Conservation (phyloP, 1,140 invertebrate species). For the Zophobas morio region DNA sequence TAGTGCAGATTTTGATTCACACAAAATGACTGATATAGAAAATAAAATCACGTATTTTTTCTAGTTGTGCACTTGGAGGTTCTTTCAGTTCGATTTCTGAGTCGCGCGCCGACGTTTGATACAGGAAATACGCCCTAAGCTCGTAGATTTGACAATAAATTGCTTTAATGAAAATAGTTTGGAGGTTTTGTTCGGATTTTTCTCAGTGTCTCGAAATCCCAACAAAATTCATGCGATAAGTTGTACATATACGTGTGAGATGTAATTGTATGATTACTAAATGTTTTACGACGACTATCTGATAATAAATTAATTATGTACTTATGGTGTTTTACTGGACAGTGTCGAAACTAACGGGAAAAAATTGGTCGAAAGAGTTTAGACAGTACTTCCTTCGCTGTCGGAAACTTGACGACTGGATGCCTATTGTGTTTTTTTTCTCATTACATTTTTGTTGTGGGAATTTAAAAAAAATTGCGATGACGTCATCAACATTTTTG, state of each 20-base stretch:
- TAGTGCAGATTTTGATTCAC: conserved; percentile 6
- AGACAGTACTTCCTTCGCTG: no score
- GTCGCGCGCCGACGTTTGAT: neutral
- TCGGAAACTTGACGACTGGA: no score
- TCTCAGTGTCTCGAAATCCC: conserved; percentile 10
- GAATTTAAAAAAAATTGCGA: no score
- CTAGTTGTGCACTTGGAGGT: conserved; percentile 1
- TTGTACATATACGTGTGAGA: conserved; percentile 51
- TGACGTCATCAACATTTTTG: no score
- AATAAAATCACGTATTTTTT: conserved; percentile 22
- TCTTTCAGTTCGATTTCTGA: conserved; percentile 1
- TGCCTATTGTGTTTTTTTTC: no score
- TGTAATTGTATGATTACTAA: conserved; percentile 50
- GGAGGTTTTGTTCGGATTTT: conserved; percentile 46
- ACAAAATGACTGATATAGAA: conserved; percentile 24
- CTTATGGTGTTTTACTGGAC: no score
- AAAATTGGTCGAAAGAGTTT: no score
- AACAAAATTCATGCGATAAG: conserved; percentile 37
- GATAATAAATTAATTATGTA: conserved; percentile 50
- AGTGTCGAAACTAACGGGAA: no score
- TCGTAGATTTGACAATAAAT: conserved; percentile 64
- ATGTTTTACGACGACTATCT: conserved; percentile 49
- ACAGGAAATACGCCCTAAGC: conserved; percentile 49
- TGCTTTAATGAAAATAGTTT: conserved; percentile 58
- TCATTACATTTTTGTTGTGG: no score